Evolutionary conservation across 2,888 invertebrate species (phyloP).

Genomic region (Lasioglossum malachurum): DNA sequence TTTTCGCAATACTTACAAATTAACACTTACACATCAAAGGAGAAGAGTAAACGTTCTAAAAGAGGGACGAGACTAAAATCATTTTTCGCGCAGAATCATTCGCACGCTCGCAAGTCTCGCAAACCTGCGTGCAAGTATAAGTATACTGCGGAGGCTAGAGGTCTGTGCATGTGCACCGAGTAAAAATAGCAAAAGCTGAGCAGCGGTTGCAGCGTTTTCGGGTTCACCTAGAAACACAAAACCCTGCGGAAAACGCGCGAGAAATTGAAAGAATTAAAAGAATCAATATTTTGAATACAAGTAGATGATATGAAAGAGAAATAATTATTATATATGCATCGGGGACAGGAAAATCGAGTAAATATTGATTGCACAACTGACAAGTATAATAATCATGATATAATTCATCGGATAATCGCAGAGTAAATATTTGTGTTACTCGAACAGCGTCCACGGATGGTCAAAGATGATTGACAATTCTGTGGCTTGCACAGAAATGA

Average conservation of each 20-base stretch:
- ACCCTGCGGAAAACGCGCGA: conserved; percentile 1
- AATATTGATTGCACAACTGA: background rate
- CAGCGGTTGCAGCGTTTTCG: conserved; percentile 43
- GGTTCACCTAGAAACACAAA: conserved; percentile 32
- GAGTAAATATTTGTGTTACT: background rate
- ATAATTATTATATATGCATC: background rate
- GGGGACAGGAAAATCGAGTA: background rate
- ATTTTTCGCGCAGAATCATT: background rate
- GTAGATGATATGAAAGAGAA: background rate
- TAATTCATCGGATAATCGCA: background rate
- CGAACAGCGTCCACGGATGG: background rate
- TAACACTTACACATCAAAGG: background rate
- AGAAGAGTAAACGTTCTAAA: background rate
- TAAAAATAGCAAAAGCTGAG: conserved; percentile 50
- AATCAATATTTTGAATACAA: background rate
- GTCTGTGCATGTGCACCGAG: conserved; percentile 16
- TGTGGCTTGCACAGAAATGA: background rate
- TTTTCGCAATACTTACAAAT: too few relatives aligned
- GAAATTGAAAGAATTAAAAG: background rate
- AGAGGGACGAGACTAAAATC: background rate
- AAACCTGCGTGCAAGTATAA: background rate
- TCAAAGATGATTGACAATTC: background rate
- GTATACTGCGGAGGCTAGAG: background rate
- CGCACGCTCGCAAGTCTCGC: background rate
- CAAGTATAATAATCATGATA: background rate